A percentile compares a stretch with the other conserved stretches of the same genome.
Evolutionary conservation across 2,797 vertebrate genomes (phyloP).

Genomic region (Cercopithecus mitis): DNA sequence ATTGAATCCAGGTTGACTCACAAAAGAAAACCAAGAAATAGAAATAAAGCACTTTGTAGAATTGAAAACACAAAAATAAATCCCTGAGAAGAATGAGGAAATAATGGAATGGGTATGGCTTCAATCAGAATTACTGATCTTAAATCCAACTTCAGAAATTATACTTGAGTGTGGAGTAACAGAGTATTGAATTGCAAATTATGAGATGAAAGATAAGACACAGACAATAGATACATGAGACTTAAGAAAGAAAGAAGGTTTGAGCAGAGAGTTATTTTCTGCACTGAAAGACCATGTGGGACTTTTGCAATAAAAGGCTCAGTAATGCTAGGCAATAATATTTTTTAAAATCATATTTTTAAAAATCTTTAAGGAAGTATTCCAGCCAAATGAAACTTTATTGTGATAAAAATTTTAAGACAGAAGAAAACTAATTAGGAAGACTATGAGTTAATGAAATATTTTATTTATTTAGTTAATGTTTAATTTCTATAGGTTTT

Average conservation of each 20-base stretch:
- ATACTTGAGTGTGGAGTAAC: neutral
- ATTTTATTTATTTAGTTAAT: neutral
- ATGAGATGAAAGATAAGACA: neutral
- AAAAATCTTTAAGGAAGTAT: neutral
- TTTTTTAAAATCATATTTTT: neutral
- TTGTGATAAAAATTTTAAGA: neutral
- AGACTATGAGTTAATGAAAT: neutral
- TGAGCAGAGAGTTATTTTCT: conserved; percentile 8
- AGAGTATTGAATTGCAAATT: neutral
- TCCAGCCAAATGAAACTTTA: neutral
- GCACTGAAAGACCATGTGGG: neutral
- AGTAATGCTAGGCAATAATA: neutral
- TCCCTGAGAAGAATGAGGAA: neutral
- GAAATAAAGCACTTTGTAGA: neutral
- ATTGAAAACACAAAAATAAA: conserved; percentile 38
- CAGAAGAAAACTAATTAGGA: neutral
- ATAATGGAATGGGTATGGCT: neutral
- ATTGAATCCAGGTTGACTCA: neutral
- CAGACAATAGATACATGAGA: neutral
- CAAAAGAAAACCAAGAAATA: neutral
- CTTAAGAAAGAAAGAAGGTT: neutral
- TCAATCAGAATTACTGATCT: neutral
- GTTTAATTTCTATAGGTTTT: neutral
- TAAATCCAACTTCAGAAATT: neutral
- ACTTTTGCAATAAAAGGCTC: neutral